Conservation (phyloP, 23 tunicate species). For the Ciona savignyi region DNA sequence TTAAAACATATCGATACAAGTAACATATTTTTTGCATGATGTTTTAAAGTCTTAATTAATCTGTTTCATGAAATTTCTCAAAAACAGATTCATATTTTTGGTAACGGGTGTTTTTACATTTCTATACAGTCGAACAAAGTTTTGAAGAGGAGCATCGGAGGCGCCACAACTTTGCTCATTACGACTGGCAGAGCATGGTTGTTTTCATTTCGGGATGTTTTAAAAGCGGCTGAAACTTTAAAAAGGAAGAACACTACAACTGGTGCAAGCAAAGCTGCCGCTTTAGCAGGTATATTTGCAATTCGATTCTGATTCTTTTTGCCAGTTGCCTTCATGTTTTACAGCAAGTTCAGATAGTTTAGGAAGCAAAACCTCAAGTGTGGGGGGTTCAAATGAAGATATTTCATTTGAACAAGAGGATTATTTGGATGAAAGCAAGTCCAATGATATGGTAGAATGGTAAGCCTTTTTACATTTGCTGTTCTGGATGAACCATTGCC, state of each 20-base stretch:
- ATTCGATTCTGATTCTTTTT: neutral
- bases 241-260: constrained; percentile 71
- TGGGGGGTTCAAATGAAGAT: constrained; percentile 40
- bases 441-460: constrained; percentile 39
- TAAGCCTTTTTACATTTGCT: no score
- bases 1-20: no score
- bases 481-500: no score
- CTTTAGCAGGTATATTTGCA: constrained; percentile 30
- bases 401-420: constrained; percentile 29
- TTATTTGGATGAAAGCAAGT: constrained; percentile 15
- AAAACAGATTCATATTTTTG: no score
- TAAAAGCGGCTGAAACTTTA: constrained; percentile 47
- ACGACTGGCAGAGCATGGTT: constrained; percentile 91
- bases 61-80: no score
- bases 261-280: constrained; percentile 96
- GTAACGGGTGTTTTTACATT: no score
- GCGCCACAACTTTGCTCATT: constrained; percentile 70
- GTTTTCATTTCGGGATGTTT: constrained; percentile 58
- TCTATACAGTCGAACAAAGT: neutral
- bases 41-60: no score
- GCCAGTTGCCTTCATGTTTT: constrained; percentile 7
- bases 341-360: constrained; percentile 33
- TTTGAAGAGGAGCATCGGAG: constrained; percentile 38
- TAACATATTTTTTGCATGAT: no score
- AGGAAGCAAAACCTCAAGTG: constrained; percentile 48